Conservation (phyloP, 2,888 invertebrate genomes). For the Amphiduros pacificus region DNA sequence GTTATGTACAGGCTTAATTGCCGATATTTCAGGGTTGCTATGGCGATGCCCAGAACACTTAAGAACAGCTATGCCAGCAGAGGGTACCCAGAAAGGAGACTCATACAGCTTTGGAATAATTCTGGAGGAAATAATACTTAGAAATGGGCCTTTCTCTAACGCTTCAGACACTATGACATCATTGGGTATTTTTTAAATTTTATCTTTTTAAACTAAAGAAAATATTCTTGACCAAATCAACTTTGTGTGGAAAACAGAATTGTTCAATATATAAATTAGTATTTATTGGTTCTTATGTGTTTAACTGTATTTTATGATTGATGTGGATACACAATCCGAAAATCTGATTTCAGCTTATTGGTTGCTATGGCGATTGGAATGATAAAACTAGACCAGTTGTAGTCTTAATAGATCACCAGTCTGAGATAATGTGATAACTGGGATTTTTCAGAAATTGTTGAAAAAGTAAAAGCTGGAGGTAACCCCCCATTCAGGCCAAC, state of each 20-base stretch:
- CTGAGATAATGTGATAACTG: neutral
- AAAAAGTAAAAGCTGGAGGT: slow-evolving; percentile 2
- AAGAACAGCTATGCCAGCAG: neutral
- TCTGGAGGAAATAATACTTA: neutral
- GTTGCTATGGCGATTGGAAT: too few species aligned
- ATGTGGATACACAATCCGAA: too few species aligned
- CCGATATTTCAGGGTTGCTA: neutral
- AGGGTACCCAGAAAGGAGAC: neutral
- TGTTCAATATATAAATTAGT: too few species aligned
- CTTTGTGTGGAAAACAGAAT: too few species aligned
- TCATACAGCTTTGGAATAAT: neutral
- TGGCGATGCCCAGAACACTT: neutral
- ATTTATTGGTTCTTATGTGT: too few species aligned
- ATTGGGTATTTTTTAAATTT: too few species aligned
- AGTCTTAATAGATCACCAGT: neutral
- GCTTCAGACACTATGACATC: too few species aligned
- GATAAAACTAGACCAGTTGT: too few species aligned
- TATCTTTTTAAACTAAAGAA: too few species aligned
- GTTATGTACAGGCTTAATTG: neutral
- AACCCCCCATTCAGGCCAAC: slow-evolving; percentile 20
- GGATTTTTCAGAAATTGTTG: slow-evolving; percentile 21
- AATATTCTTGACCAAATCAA: too few species aligned
- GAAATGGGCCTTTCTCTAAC: neutral
- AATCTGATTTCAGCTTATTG: too few species aligned
- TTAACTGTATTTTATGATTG: too few species aligned